These are phyloP conservation scores for Thymelicus acteon DNA, from an alignment of 2,888 invertebrate species.

Conservation along the genomic window DNA sequence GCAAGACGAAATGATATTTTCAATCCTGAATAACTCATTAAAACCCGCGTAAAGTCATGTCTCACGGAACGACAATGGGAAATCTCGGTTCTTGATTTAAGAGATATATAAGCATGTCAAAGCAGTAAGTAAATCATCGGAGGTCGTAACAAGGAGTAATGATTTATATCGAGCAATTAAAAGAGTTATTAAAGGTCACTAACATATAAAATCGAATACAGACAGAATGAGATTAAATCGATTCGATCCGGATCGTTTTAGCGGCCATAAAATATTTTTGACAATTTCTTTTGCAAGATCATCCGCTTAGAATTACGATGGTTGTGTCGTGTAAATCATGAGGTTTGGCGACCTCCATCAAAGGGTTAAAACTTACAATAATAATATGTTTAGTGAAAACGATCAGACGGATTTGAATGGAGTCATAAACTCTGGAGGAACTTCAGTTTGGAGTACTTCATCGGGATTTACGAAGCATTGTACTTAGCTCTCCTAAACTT, in stretches of 20 bases:
- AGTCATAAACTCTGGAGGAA: slow-evolving; percentile 68
- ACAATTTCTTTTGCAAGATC: slow-evolving; percentile 61
- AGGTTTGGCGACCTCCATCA: slow-evolving; percentile 72
- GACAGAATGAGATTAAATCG: slow-evolving; percentile 73
- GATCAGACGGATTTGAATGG: slow-evolving; percentile 68
- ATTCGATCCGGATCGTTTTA: slow-evolving; percentile 67
- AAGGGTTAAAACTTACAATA: slow-evolving; percentile 53
- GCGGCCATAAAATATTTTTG: slow-evolving; percentile 76
- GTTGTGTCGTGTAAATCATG: slow-evolving; percentile 73
- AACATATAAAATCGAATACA: slow-evolving; percentile 45
- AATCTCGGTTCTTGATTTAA: slow-evolving; percentile 69
- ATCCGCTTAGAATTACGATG: slow-evolving; percentile 68
- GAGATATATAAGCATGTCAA: slow-evolving; percentile 69
- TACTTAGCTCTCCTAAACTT: slow-evolving; percentile 65
- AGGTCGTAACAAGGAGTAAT: slow-evolving; percentile 74
- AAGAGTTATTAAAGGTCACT: slow-evolving; percentile 69
- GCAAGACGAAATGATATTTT: slow-evolving; percentile 50
- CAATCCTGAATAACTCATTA: slow-evolving; percentile 75
- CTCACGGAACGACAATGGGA: slow-evolving; percentile 70
- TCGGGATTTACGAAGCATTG: slow-evolving; percentile 75
- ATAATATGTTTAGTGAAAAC: slow-evolving; percentile 67
- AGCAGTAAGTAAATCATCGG: slow-evolving; percentile 79
- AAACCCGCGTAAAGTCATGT: slow-evolving; percentile 68
- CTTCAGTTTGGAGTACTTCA: slow-evolving; percentile 53
- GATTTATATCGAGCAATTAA: slow-evolving; percentile 83